Percentiles rank a stretch among this genome's conserved stretches.
Evolutionary conservation across 2,888 invertebrate genomes (phyloP).

Genomic region (Seira sanloemensis): DNA sequence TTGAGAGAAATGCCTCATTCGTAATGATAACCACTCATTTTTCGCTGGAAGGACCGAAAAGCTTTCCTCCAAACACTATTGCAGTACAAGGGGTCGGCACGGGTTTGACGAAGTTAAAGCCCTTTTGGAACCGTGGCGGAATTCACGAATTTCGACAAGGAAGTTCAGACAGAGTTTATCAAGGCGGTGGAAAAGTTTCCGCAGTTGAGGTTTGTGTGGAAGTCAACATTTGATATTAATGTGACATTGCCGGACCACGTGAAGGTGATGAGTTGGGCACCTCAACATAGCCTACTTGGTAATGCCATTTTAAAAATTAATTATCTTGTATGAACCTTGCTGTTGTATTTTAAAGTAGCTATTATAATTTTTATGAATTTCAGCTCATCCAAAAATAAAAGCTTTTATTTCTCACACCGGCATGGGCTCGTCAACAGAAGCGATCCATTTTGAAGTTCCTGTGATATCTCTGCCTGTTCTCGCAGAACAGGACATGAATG

Average conservation of each 20-base stretch:
- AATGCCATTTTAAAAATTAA: too few species aligned
- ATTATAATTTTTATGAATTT: background rate
- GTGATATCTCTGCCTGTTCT: constrained; percentile 60
- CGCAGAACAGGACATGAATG: constrained; percentile 69
- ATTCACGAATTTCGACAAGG: constrained; percentile 34
- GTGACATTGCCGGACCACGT: constrained; percentile 33
- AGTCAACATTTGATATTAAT: background rate
- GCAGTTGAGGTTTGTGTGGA: constrained; percentile 37
- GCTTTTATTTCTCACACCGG: constrained; percentile 69
- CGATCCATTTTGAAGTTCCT: constrained; percentile 61
- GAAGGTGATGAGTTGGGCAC: constrained; percentile 43
- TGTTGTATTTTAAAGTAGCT: too few species aligned
- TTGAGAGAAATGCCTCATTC: constrained; percentile 62
- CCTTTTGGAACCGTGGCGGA: constrained; percentile 50
- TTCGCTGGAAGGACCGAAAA: constrained; percentile 64
- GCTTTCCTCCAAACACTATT: constrained; percentile 58
- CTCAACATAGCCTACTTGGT: constrained; percentile 57
- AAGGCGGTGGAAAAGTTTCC: constrained; percentile 12
- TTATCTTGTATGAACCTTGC: too few species aligned
- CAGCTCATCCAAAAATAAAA: constrained; percentile 68
- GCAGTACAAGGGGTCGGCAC: constrained; percentile 40
- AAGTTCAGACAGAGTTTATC: constrained; percentile 36
- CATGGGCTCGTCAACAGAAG: constrained; percentile 65
- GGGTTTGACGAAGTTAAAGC: background rate
- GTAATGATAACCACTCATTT: constrained; percentile 66